Conservation (phyloP, 2,113 vertebrate genomes). For the Stigmatopora argus region DNA sequence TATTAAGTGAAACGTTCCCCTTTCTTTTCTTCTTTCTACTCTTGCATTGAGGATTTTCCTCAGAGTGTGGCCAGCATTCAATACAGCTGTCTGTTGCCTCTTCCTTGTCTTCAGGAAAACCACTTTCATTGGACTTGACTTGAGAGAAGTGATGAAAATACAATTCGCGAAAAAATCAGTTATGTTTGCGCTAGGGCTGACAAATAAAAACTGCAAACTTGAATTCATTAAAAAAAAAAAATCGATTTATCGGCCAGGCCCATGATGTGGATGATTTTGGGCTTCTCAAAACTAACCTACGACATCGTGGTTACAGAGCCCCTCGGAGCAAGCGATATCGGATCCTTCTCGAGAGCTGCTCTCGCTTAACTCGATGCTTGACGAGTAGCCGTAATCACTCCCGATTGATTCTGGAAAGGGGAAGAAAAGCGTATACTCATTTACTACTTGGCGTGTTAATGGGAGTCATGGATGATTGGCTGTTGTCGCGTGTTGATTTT, state of each 20-base stretch:
- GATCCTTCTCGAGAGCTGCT: constrained; percentile 88
- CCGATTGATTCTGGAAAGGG: constrained; percentile 76
- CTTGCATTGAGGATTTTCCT: constrained; percentile 80
- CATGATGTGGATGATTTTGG: neutral
- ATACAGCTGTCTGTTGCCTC: constrained; percentile 86
- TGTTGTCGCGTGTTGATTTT: neutral
- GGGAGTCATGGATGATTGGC: neutral
- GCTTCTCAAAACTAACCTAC: constrained; percentile 70
- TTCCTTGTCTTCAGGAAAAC: constrained; percentile 81
- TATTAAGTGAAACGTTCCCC: constrained; percentile 74
- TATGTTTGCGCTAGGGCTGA: too few species aligned
- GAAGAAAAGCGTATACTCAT: neutral
- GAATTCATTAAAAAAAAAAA: too few species aligned
- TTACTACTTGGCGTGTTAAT: neutral
- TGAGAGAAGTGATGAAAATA: constrained; percentile 55
- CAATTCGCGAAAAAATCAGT: neutral
- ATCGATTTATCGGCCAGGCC: too few species aligned
- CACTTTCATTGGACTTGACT: constrained; percentile 77
- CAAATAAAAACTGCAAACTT: too few species aligned
- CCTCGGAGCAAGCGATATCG: constrained; percentile 91
- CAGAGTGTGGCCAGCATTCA: constrained; percentile 88
- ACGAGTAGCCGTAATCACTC: constrained; percentile 94
- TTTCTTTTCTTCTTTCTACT: constrained; percentile 97
- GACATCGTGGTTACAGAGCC: constrained; percentile 93
- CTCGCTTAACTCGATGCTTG: constrained; percentile 94